Base-by-base conservation (phyloP, 2,113 vertebrate genomes). In the Potamarius usumacintae region DNA sequence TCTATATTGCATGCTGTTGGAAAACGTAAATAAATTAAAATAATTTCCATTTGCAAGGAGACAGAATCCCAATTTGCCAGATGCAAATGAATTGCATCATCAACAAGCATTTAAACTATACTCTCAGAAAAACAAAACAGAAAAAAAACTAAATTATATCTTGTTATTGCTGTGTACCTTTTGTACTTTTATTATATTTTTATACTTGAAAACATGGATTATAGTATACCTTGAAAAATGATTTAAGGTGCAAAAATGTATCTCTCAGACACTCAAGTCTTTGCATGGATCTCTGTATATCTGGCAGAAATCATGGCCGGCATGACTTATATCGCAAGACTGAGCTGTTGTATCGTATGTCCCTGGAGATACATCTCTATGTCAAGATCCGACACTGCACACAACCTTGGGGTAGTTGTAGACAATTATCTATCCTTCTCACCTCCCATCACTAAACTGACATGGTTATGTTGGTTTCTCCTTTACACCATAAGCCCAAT, bases 21-120 rank as follows among this genome's bases (percentile, higher is more conserved):
- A 62, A 42, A 81, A 60, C 30, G 55, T 30, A 3, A 80, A 20
- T 7, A 80, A 80, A 58, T 30, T 17, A 60, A 4, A 81, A 30
- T 78, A 25, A 78, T 52, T 78, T 53, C 27, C 14, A 80, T 93
- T 92, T 93, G 92, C 92, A 91, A 80, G 89, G 90, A 92, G 91
- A 92, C 89, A 91, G 88, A 87, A 83, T 90, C 87, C 88, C 91
- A 92, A 93, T 92, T 94, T 94, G 72, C 90, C 87, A 82, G 83
- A 93, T 93, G 89, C 91, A 93, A 94, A 94, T 92, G 84, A 92
- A 89, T 71, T 88, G 69, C 92, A 91, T 88, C 89, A 90, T 93
- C 90, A 91, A 89, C 78, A 74, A 87, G 90, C 60, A 82, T 92
- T 91, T 90, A 91, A 55, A 17, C 2, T 92, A 87, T 90, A 53